phyloP scores from a whole-genome alignment of 2,113 vertebrate genomes.

The Cavia aperea region DNA sequence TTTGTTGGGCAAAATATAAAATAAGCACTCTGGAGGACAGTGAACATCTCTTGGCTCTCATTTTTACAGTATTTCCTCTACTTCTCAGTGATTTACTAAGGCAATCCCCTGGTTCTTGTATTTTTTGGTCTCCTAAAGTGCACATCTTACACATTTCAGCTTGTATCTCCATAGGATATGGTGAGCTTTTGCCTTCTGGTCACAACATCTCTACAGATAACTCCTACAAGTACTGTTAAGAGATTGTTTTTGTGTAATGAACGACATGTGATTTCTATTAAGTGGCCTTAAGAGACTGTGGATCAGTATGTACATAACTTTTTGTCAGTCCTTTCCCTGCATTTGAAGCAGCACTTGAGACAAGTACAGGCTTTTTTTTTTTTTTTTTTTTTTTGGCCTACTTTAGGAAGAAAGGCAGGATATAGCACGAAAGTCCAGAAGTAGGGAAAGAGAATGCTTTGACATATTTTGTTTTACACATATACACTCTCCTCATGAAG shows the following conservation, averaged over 20 bases:
- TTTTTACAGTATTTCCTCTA: conserved; percentile 50
- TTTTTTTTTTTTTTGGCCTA: no score
- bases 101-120: conserved; percentile 10
- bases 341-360: not conserved
- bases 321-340: conserved; percentile 14
- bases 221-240: not conserved
- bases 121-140: conserved; percentile 8
- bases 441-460: not conserved
- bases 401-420: not conserved
- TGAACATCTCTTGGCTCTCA: conserved; percentile 29
- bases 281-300: conserved; percentile 1
- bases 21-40: not conserved
- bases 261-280: conserved; percentile 38
- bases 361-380: not conserved
- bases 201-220: not conserved
- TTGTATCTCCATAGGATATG: not conserved
- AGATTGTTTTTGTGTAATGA: not conserved
- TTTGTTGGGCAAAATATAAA: conserved; percentile 42
- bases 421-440: not conserved
- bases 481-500: not conserved
- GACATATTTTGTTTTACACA: not conserved
- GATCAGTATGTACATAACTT: not conserved
- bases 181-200: conserved; percentile 17
- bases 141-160: not conserved
- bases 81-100: conserved; percentile 41